phyloP scores from a whole-genome alignment of 2,888 invertebrate species.

The Zootermopsis nevadensis region DNA sequence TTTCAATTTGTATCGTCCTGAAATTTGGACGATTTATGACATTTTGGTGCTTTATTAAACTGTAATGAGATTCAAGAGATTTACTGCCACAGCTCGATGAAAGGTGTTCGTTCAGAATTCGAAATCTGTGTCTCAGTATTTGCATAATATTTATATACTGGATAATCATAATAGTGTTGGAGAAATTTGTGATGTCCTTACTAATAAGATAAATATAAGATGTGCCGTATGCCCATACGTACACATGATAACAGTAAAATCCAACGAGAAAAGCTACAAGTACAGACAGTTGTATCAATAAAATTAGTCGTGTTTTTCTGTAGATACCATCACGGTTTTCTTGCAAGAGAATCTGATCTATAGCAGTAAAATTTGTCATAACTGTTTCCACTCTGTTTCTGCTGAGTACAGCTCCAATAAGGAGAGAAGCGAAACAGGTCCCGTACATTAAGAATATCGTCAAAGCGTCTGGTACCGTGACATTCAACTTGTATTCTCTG shows the following conservation, averaged over 20 bases:
- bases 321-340: background rate
- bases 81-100: background rate
- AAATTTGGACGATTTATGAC: background rate
- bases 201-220: background rate
- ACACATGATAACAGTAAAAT: constrained; percentile 23
- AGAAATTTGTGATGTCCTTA: constrained; percentile 9
- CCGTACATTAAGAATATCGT: background rate
- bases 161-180: background rate
- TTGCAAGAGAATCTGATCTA: background rate
- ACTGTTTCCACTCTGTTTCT: background rate
- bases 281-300: background rate
- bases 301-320: background rate
- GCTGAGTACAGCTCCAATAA: background rate
- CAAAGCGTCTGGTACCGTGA: background rate
- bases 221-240: background rate
- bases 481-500: background rate
- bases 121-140: background rate
- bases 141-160: constrained; percentile 9
- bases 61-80: background rate
- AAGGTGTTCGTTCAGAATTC: background rate
- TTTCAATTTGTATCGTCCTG: background rate
- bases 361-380: background rate
- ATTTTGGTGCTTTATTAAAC: background rate
- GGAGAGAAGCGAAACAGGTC: background rate
- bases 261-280: background rate